Conservation (phyloP, 92 coral and sea anemone genomes). For the Epizoanthus rinbou region DNA sequence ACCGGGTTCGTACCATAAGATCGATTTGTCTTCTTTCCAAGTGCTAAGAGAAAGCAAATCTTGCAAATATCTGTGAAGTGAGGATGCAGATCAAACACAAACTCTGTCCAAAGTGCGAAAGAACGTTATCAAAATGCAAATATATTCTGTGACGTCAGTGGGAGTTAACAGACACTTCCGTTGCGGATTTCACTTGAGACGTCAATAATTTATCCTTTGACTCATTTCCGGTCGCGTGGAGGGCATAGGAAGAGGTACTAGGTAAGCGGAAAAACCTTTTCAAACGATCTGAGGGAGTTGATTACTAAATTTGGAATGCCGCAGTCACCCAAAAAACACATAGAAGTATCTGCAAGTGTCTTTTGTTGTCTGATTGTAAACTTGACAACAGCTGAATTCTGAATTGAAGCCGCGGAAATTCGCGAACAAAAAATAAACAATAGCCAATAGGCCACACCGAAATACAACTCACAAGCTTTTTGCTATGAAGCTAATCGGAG, state of each 20-base stretch:
- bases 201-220: neutral
- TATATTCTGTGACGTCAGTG: slow-evolving; percentile 21
- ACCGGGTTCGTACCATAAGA: neutral
- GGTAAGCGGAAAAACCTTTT: too few relatives aligned
- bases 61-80: neutral
- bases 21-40: neutral
- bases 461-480: too few relatives aligned
- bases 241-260: too few relatives aligned
- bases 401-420: too few relatives aligned
- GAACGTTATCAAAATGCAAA: too few relatives aligned
- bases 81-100: too few relatives aligned
- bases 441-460: too few relatives aligned
- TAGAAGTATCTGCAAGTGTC: neutral
- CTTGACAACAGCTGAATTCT: too few relatives aligned
- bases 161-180: neutral
- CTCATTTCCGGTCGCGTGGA: slow-evolving; percentile 3
- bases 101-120: too few relatives aligned
- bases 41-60: neutral
- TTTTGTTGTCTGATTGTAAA: too few relatives aligned
- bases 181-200: neutral
- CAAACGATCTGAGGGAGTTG: neutral
- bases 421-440: too few relatives aligned
- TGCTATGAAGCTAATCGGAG: too few relatives aligned
- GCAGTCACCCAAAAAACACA: neutral
- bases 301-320: slow-evolving; percentile 15